A percentile compares a stretch with the other conserved stretches of the same genome.
phyloP scores from a whole-genome alignment of 2,888 invertebrate genomes.

The Yponomeuta plumbellus region DNA sequence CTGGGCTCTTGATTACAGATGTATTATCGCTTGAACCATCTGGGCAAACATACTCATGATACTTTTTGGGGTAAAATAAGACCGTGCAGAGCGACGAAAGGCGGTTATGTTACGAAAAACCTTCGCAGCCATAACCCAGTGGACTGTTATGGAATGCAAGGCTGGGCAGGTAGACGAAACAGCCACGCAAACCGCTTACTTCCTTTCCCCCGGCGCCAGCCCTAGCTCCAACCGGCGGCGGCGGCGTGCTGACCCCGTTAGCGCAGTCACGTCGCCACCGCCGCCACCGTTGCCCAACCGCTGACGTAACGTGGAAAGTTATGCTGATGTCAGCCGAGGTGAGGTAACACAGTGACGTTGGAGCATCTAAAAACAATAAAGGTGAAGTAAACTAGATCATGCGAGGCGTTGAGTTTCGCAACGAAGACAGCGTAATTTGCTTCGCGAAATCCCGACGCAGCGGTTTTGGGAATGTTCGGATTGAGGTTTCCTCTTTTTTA shows the following conservation, averaged over 20 bases:
- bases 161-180: too few relatives aligned
- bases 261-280: neutral
- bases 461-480: neutral
- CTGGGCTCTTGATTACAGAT: too few relatives aligned
- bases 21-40: too few relatives aligned
- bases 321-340: constrained; percentile 7
- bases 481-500: neutral
- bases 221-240: neutral
- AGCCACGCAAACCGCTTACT: neutral
- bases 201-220: neutral
- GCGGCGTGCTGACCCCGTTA: constrained; percentile 8
- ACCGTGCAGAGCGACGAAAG: too few relatives aligned
- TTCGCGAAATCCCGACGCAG: neutral
- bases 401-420: neutral
- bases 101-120: too few relatives aligned
- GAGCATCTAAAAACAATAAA: constrained; percentile 10
- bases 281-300: constrained; percentile 4
- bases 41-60: too few relatives aligned
- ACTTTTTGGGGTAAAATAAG: too few relatives aligned
- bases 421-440: neutral
- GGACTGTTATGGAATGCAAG: too few relatives aligned
- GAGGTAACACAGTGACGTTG: constrained; percentile 1
- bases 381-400: neutral
- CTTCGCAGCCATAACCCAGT: too few relatives aligned
- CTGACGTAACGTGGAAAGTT: constrained; percentile 13